These are phyloP conservation scores for Helicoverpa armigera DNA, from an alignment of 1,140 invertebrate species.

Conservation along the genomic window DNA sequence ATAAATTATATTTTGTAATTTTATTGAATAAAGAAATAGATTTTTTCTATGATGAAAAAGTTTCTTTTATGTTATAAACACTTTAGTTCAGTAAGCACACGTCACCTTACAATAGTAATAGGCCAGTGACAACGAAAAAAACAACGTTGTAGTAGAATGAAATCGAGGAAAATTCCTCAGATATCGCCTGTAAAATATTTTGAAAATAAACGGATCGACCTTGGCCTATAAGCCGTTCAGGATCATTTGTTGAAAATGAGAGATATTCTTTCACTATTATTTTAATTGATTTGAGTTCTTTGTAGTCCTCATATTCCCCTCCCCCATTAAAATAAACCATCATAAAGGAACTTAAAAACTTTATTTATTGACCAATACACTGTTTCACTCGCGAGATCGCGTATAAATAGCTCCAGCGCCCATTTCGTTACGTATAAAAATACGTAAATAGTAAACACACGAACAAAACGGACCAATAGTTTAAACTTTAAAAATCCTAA, in stretches of 20 bases:
- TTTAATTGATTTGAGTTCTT: no score
- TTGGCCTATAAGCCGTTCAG: no score
- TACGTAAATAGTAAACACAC: not conserved
- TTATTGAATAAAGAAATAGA: conserved; percentile 27
- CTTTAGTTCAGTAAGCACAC: no score
- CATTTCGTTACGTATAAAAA: conserved; percentile 6
- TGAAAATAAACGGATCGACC: no score
- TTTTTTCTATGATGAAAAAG: not conserved
- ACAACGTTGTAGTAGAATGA: no score
- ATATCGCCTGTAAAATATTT: not conserved
- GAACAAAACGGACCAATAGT: conserved; percentile 20
- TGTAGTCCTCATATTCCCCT: no score
- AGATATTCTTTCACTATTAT: no score
- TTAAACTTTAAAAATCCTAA: conserved; percentile 42
- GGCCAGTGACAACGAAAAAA: no score
- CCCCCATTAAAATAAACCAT: conserved; percentile 13
- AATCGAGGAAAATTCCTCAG: no score
- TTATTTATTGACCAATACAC: conserved; percentile 48
- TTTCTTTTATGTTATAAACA: no score
- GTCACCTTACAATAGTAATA: no score
- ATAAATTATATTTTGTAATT: conserved; percentile 23
- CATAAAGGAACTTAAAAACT: conserved; percentile 47
- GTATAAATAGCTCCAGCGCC: conserved; percentile 21
- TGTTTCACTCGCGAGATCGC: conserved; percentile 38
- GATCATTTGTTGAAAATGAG: no score